A percentile compares a stretch with the other conserved stretches of the same genome.
Evolutionary conservation across 2,113 vertebrate genomes (phyloP).

Genomic region (Calidris pygmaea): DNA sequence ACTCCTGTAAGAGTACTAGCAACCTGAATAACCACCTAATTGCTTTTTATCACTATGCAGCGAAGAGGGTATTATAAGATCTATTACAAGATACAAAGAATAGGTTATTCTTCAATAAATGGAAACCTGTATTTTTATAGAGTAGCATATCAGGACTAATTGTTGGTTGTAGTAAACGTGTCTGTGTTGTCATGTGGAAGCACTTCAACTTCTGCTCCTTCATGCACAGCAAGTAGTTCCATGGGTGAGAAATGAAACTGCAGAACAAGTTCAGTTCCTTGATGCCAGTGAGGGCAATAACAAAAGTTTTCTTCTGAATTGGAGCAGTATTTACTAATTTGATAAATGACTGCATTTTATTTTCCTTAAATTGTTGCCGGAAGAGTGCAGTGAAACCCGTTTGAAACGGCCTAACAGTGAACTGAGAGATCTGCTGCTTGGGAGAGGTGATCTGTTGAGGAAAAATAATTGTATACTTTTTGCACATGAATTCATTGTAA

Average conservation of each 20-base stretch:
- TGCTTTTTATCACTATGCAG: neutral
- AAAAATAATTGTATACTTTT: neutral
- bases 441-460: neutral
- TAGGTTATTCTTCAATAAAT: neutral
- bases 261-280: neutral
- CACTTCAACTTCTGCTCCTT: neutral
- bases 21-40: neutral
- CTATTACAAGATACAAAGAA: neutral
- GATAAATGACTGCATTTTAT: neutral
- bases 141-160: neutral
- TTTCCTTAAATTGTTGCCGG: neutral
- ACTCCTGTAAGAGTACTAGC: neutral
- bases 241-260: fast-evolving
- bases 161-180: neutral
- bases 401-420: neutral
- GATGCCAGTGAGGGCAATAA: neutral
- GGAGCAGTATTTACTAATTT: neutral
- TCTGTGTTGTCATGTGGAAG: neutral
- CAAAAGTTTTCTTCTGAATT: neutral
- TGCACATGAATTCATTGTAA: neutral
- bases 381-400: neutral
- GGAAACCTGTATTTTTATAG: neutral
- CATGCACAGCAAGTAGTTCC: neutral
- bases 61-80: neutral
- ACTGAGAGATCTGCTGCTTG: neutral